Percentiles rank a stretch among this genome's conserved stretches.
These are phyloP conservation scores for Sylvicola fuscatus DNA, from an alignment of 2,888 invertebrate genomes.

Conservation along the genomic window DNA sequence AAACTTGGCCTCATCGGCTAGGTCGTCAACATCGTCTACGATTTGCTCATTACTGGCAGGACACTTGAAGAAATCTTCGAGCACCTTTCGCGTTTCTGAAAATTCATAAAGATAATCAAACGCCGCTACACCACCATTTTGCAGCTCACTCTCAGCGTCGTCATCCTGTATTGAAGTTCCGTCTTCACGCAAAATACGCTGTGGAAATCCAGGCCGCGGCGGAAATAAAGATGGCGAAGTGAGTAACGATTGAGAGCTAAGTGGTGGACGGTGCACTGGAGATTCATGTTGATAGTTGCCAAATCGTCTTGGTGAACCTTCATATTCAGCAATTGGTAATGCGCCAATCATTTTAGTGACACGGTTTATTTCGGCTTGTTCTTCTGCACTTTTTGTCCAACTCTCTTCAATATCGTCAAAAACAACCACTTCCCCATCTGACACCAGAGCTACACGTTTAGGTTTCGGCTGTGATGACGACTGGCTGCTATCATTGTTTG, in stretches of 20 bases:
- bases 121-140: conserved; percentile 33
- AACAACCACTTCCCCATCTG: conserved; percentile 68
- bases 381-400: neutral
- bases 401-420: conserved; percentile 66
- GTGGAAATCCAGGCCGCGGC: conserved; percentile 75
- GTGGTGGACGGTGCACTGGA: conserved; percentile 7
- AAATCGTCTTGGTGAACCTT: conserved; percentile 71
- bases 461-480: conserved; percentile 2
- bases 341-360: conserved; percentile 4
- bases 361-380: neutral
- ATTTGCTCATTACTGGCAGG: conserved; percentile 41
- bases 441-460: conserved; percentile 26
- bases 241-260: conserved; percentile 33
- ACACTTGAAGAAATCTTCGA: conserved; percentile 80
- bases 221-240: conserved; percentile 44
- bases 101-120: conserved; percentile 82
- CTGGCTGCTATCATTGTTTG: neutral
- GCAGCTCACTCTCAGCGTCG: conserved; percentile 17
- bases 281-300: conserved; percentile 22
- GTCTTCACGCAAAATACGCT: conserved; percentile 18
- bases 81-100: conserved; percentile 74
- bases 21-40: conserved; percentile 20
- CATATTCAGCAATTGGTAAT: conserved; percentile 41
- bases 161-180: neutral
- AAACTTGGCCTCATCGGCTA: conserved; percentile 1